A percentile compares a stretch with the other conserved stretches of the same genome.
These are phyloP conservation scores for Palloptera scutellata DNA, from an alignment of 2,888 invertebrate genomes.

Conservation along the genomic window DNA sequence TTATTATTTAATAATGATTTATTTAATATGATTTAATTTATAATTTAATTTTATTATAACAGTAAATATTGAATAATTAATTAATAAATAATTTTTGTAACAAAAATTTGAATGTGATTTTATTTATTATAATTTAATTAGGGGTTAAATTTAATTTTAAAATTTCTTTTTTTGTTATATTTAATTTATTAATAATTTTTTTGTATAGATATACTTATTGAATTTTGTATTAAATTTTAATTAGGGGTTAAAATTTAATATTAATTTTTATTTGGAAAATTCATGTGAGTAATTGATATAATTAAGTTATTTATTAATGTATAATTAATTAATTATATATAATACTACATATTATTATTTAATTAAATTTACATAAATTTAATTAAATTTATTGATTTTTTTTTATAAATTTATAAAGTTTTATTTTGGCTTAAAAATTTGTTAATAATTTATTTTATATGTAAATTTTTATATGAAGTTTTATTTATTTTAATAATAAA, in stretches of 20 bases:
- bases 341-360: conserved; percentile 13
- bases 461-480: conserved; percentile 66
- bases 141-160: conserved; percentile 1
- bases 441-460: conserved; percentile 68
- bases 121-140: conserved; percentile 31
- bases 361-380: conserved; percentile 42
- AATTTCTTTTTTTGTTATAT: background rate
- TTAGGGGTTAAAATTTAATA: background rate
- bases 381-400: conserved; percentile 39
- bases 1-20: background rate
- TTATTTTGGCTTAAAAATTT: conserved; percentile 66
- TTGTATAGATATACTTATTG: background rate
- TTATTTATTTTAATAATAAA: conserved; percentile 65
- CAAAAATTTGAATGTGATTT: conserved; percentile 41
- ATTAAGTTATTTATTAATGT: conserved; percentile 16
- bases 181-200: background rate
- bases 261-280: background rate
- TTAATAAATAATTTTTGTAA: conserved; percentile 26
- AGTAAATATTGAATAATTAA: conserved; percentile 17
- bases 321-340: conserved; percentile 36
- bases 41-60: conserved; percentile 9
- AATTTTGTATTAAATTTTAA: background rate
- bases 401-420: conserved; percentile 64
- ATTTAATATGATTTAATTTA: conserved; percentile 9
- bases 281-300: conserved; percentile 4